Evolutionary conservation across 92 coral and sea anemone species (phyloP).

Genomic region (Desmophyllum pertusum): DNA sequence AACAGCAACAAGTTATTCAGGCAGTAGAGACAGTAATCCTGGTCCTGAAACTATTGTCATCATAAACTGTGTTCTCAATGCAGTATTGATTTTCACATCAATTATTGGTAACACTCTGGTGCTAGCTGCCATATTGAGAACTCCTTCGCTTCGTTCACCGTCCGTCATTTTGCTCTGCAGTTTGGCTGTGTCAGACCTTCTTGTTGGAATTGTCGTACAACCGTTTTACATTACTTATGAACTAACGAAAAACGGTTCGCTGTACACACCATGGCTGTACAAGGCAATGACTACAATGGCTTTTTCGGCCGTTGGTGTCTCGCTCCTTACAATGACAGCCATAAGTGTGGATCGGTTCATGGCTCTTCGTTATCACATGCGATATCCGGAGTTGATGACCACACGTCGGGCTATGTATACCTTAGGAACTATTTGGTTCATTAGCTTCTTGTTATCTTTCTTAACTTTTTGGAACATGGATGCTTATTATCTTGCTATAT

Average conservation of each 20-base stretch:
- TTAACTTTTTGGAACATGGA: background rate
- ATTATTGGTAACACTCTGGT: background rate
- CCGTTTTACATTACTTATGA: background rate
- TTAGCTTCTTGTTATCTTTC: background rate
- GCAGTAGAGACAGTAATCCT: background rate
- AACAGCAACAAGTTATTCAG: no score
- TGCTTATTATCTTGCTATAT: background rate
- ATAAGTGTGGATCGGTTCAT: background rate
- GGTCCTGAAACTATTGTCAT: background rate
- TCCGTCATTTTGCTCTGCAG: background rate
- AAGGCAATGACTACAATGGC: no score
- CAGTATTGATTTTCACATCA: background rate
- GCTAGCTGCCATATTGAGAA: background rate
- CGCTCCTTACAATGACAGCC: background rate
- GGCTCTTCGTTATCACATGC: constrained; percentile 13
- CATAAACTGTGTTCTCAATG: background rate
- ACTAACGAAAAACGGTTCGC: background rate
- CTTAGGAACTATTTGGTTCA: background rate
- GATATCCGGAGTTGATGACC: background rate
- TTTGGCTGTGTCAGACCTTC: background rate
- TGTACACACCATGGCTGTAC: no score
- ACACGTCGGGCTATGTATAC: background rate
- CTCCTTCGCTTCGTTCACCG: background rate
- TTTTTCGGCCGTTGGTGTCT: background rate
- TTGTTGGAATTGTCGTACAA: background rate